Conservation (phyloP, 2,113 vertebrate genomes). For the Vidua macroura region DNA sequence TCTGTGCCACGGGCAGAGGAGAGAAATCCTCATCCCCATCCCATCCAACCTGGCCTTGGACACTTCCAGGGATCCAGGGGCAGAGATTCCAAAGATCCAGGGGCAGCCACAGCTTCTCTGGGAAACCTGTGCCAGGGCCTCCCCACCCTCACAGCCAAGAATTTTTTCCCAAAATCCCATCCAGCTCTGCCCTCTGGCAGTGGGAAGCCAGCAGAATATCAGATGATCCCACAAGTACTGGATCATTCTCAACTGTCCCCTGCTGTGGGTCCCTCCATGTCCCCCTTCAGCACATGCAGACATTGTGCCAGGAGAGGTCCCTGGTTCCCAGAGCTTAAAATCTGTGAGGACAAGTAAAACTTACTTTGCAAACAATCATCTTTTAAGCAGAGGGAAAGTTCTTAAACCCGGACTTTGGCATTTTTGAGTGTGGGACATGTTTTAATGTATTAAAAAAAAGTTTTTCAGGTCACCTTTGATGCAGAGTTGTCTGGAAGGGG, state of each 20-base stretch:
- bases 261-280: neutral
- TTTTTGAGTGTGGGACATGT: neutral
- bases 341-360: neutral
- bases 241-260: neutral
- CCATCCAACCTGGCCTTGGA: fast-evolving
- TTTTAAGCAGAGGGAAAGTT: neutral
- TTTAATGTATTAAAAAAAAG: neutral
- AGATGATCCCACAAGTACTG: neutral
- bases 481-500: neutral
- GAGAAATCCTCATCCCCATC: neutral
- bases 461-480: constrained; percentile 19
- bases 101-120: neutral
- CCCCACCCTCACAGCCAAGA: fast-evolving
- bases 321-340: neutral
- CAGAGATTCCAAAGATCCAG: neutral
- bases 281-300: fast-evolving
- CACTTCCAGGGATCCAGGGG: neutral
- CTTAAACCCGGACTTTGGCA: neutral
- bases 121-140: fast-evolving
- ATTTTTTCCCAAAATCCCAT: neutral
- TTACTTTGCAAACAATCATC: neutral
- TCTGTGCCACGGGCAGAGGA: neutral
- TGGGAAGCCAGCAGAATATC: neutral
- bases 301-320: neutral
- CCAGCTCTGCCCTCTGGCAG: neutral